Conservation (phyloP, 2,888 invertebrate genomes). For the Dexiosoma caninum region DNA sequence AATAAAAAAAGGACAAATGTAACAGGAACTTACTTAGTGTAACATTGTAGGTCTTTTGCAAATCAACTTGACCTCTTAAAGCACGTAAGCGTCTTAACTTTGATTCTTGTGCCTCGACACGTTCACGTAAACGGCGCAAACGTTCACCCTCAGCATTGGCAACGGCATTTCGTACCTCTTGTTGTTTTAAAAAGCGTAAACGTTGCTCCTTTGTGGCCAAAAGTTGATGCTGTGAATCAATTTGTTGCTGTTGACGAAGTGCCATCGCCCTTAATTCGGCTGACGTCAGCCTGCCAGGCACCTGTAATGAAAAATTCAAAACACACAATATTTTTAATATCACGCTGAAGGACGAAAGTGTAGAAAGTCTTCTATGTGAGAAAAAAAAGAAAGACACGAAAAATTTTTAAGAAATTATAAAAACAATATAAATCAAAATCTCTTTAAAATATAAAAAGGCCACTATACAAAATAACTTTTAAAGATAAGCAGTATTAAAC, state of each 20-base stretch:
- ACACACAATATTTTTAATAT: background rate
- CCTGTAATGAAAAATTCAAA: conserved; percentile 78
- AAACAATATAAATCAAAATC: conserved; percentile 52
- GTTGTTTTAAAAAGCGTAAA: conserved; percentile 94
- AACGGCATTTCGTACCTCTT: conserved; percentile 83
- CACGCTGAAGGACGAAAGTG: background rate
- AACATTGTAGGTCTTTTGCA: conserved; percentile 93
- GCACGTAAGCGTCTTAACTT: conserved; percentile 94
- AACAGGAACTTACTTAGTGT: conserved; percentile 87
- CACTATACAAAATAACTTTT: background rate
- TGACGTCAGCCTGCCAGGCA: conserved; percentile 95
- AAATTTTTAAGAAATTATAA: conserved; percentile 17
- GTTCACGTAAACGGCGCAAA: conserved; percentile 90
- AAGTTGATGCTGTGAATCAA: conserved; percentile 94
- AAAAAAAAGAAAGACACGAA: background rate
- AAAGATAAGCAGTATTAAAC: background rate
- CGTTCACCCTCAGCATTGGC: conserved; percentile 90
- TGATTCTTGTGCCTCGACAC: conserved; percentile 96
- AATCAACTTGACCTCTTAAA: conserved; percentile 94
- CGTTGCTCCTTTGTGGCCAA: conserved; percentile 95
- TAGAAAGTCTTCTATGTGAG: background rate
- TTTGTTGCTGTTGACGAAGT: conserved; percentile 97
- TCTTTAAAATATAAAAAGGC: conserved; percentile 34
- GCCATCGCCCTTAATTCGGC: conserved; percentile 99
- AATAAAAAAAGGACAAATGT: background rate